Conservation (phyloP, 30 jellyfish, hydroid and myxozoan species). For the Cassiopea xamachana region DNA sequence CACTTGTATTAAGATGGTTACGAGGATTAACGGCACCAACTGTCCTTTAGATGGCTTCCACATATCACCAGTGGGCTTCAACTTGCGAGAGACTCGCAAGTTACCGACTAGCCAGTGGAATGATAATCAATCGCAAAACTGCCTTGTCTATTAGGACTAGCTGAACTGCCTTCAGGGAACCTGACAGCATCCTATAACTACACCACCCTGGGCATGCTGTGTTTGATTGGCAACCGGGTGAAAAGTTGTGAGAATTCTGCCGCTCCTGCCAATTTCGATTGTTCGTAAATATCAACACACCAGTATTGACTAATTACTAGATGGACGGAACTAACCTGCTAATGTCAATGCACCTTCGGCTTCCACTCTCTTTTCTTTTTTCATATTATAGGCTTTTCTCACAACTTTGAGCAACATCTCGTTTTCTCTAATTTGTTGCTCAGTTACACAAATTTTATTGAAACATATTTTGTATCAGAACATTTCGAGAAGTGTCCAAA, state of each 20-base stretch:
- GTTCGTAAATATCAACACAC: neutral
- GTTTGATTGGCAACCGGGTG: conserved; percentile 51
- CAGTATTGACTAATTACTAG: neutral
- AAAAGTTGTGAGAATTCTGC: neutral
- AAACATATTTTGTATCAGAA: no score
- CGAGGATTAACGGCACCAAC: neutral
- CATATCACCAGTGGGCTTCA: conserved; percentile 49
- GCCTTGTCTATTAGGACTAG: conserved; percentile 18
- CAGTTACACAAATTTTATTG: no score
- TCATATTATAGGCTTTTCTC: neutral
- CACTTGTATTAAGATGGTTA: neutral
- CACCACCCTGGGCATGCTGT: conserved; percentile 17
- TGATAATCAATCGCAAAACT: neutral
- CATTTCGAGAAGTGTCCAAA: no score
- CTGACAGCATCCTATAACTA: conserved; percentile 13
- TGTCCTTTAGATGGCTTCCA: conserved; percentile 20
- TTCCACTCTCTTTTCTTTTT: neutral
- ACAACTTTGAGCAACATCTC: no score
- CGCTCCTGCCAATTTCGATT: neutral
- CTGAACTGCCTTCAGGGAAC: neutral
- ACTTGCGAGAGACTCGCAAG: conserved; percentile 54
- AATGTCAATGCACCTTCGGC: neutral
- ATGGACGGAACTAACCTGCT: neutral
- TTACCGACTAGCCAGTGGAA: conserved; percentile 58
- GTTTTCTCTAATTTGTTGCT: no score